Evolutionary conservation across 2,888 invertebrate species (phyloP), one percentile per base, ranked within the genome.

Genomic region (Parnassius smintheus): DNA sequence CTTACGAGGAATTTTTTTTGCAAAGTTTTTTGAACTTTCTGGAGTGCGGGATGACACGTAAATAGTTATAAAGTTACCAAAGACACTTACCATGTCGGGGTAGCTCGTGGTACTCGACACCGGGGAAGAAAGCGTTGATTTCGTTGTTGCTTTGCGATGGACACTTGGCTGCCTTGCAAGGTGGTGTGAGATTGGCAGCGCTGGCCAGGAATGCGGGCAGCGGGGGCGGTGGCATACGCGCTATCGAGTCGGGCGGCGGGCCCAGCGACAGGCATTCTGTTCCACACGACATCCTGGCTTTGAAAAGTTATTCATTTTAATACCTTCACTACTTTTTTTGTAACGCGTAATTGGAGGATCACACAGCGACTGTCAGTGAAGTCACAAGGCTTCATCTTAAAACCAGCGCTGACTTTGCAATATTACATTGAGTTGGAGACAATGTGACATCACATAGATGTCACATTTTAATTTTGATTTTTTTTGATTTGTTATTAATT

Each of bases 171-270:
- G 94, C 94, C 58, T 94, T 92, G 76, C 95, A 95, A 0, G 95
- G 94, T 48, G 94, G 94, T 13, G 94, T 93, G 66, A 93, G 90
- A 78, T 94, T 93, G 62, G 93, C 93, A 10, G 84, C 85, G 64
- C 75, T 83, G 59, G 88, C 86, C 61, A 97, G 89, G 85, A 96
- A 96, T 1, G 95, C 93, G 2, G 97, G 97, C 70, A 96, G 91
- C 0, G 97, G 97, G 0, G 97, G 97, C 51, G 97, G 97, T 9
- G 97, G 97, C 92, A 97, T 94, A 74, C 94, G 95, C 59, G 96
- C 89, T 70, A 97, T 96, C 65, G 93, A 94, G 84, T 97, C 96
- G 0, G 97, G 97, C 0, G 97, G 97, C 0, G 96, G 96, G 9
- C 95, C 95, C 67, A 95, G 84, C 51, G 93, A 84, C 68, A 93